Percentiles rank a stretch among this genome's conserved stretches.
Conservation (phyloP, 1,140 invertebrate species). For the Drosophila neocordata region DNA sequence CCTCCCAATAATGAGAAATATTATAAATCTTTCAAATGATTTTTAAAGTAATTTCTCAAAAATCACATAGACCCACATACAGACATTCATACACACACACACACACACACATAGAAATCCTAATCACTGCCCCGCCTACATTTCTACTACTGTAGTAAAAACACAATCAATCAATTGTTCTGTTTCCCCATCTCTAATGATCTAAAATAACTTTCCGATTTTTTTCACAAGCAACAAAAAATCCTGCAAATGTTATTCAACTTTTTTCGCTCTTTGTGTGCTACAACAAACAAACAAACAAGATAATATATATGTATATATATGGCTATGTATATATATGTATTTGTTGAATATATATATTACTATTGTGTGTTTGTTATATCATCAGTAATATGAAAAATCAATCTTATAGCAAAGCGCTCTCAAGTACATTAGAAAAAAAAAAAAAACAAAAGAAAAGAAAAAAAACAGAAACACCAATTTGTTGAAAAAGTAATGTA, state of each 20-base stretch:
- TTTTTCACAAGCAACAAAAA: slow-evolving; percentile 58
- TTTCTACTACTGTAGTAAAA: slow-evolving; percentile 3
- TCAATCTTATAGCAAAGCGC: slow-evolving; percentile 19
- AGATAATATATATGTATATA: slow-evolving; percentile 3
- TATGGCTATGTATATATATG: not conserved
- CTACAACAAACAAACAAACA: slow-evolving; percentile 12
- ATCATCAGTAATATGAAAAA: slow-evolving; percentile 65
- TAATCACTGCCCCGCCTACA: slow-evolving; percentile 53
- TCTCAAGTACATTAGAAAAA: slow-evolving; percentile 27
- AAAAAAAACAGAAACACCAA: slow-evolving; percentile 60
- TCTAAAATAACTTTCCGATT: slow-evolving; percentile 50
- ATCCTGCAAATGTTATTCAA: slow-evolving; percentile 32
- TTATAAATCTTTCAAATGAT: not conserved
- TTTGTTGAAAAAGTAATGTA: slow-evolving; percentile 58
- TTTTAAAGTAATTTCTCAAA: not conserved
- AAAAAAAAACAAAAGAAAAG: slow-evolving; percentile 18
- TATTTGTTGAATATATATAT: not conserved
- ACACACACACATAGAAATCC: not conserved
- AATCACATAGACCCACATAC: not conserved
- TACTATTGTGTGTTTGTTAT: slow-evolving; percentile 34
- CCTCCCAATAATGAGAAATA: slow-evolving; percentile 3
- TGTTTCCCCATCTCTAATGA: slow-evolving; percentile 12
- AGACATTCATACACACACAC: not conserved
- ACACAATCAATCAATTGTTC: slow-evolving; percentile 13
- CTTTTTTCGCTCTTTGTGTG: slow-evolving; percentile 1